These are phyloP conservation scores for Phthorimaea operculella DNA, from an alignment of 1,140 invertebrate genomes.

Conservation along the genomic window DNA sequence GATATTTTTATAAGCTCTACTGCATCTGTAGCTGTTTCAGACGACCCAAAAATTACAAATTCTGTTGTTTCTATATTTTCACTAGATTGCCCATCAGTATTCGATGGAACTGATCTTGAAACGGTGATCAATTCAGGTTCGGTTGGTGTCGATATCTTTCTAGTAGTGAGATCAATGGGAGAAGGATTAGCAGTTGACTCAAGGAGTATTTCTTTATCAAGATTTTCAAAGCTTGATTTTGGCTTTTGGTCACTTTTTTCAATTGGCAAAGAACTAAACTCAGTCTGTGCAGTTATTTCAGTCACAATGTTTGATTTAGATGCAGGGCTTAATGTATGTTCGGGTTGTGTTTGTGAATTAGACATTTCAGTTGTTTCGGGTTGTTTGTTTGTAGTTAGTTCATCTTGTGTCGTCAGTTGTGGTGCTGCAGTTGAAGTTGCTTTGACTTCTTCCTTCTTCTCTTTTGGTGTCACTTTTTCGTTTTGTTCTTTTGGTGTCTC, in stretches of 20 bases:
- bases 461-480: too few species aligned
- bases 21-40: slow-evolving; percentile 41
- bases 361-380: slow-evolving; percentile 7
- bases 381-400: slow-evolving; percentile 7
- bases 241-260: slow-evolving; percentile 61
- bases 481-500: not conserved
- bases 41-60: slow-evolving; percentile 43
- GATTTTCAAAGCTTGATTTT: slow-evolving; percentile 37
- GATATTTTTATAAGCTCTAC: slow-evolving; percentile 53
- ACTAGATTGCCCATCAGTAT: slow-evolving; percentile 27
- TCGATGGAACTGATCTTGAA: slow-evolving; percentile 20
- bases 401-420: slow-evolving; percentile 11
- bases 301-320: slow-evolving; percentile 39
- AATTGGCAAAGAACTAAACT: slow-evolving; percentile 53
- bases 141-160: slow-evolving; percentile 21
- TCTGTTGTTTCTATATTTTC: slow-evolving; percentile 54
- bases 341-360: slow-evolving; percentile 15
- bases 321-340: slow-evolving; percentile 30
- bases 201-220: slow-evolving; percentile 30
- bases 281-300: slow-evolving; percentile 46
- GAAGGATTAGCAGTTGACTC: slow-evolving; percentile 26
- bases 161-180: slow-evolving; percentile 17
- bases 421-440: slow-evolving; percentile 8
- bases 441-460: not conserved
- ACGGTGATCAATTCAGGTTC: slow-evolving; percentile 31